A percentile compares a stretch with the other conserved stretches of the same genome.
These are phyloP conservation scores for Octomys mimax DNA, from an alignment of 2,797 vertebrate genomes.

Conservation along the genomic window DNA sequence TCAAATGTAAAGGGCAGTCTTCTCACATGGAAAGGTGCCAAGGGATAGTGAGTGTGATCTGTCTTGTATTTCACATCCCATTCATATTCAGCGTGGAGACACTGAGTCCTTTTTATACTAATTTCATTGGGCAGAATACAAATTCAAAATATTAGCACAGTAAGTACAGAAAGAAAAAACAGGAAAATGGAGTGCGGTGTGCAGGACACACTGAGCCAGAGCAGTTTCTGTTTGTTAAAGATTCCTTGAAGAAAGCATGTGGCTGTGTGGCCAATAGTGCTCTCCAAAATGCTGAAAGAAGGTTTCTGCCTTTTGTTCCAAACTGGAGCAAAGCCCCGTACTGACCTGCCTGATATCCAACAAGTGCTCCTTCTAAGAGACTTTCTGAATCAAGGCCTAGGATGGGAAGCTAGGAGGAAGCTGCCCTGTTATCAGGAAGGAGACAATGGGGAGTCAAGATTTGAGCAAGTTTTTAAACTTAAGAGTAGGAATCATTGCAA, in stretches of 20 bases:
- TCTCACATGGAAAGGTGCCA: not conserved
- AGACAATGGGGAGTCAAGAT: not conserved
- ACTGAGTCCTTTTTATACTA: not conserved
- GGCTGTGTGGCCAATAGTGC: not conserved
- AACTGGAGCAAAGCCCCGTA: not conserved
- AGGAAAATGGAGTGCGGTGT: no score
- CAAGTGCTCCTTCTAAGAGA: no score
- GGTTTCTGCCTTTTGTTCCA: not conserved
- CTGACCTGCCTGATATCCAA: no score
- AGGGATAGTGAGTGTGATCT: not conserved
- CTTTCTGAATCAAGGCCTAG: not conserved
- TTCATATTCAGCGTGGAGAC: not conserved
- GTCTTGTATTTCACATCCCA: no score
- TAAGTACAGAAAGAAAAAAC: not conserved
- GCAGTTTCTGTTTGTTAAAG: not conserved
- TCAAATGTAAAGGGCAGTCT: not conserved
- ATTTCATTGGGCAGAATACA: not conserved
- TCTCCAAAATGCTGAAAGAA: not conserved
- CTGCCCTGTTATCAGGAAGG: not conserved
- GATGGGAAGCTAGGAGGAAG: not conserved
- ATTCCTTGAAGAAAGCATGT: not conserved
- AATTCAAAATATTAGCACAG: not conserved
- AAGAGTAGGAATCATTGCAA: not conserved
- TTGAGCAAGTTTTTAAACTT: not conserved
- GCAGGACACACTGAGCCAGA: fast-evolving